Conservation (phyloP, 2,797 vertebrate genomes). For the Cryptoprocta ferox region DNA sequence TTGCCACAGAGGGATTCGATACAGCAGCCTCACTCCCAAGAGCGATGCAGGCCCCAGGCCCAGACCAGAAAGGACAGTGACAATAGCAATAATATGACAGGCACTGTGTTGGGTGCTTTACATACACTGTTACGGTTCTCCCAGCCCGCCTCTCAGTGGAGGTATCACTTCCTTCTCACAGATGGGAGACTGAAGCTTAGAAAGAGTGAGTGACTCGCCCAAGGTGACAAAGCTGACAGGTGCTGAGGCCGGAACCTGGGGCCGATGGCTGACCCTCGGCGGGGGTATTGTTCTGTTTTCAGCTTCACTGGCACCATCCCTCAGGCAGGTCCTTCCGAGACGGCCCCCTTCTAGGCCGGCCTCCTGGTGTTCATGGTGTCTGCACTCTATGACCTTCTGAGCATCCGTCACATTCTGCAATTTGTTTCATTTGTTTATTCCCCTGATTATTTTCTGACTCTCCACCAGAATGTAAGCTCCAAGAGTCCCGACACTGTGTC, state of each 20-base stretch:
- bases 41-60: not conserved
- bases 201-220: not conserved
- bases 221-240: not conserved
- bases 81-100: not conserved
- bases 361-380: not conserved
- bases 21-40: not conserved
- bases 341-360: not conserved
- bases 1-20: not conserved
- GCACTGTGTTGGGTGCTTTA: not conserved
- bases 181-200: not conserved
- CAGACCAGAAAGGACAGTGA: not conserved
- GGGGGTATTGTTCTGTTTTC: not conserved
- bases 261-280: not conserved
- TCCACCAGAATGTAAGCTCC: not conserved
- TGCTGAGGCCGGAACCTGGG: not conserved
- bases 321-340: not conserved
- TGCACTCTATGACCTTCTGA: not conserved
- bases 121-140: not conserved
- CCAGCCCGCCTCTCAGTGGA: not conserved
- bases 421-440: not conserved
- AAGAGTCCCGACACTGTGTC: not conserved
- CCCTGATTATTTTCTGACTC: constrained; percentile 40
- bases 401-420: not conserved
- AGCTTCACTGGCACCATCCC: not conserved
- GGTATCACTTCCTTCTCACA: not conserved